Percentiles rank a stretch among this genome's conserved stretches.
phyloP scores from a whole-genome alignment of 2,113 vertebrate species.

The Gyps fulvus region DNA sequence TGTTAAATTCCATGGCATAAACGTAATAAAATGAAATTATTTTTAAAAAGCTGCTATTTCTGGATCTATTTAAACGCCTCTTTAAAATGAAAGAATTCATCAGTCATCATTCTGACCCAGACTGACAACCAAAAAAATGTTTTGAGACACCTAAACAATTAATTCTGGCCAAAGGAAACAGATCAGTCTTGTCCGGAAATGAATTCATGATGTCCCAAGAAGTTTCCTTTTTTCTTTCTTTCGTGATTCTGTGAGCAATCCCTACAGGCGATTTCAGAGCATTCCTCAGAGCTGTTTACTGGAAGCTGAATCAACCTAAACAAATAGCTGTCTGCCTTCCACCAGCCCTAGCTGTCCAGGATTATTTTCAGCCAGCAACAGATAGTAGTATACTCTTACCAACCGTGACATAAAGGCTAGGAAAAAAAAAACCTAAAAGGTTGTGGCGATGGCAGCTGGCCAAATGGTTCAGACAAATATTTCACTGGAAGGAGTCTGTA shows the following conservation, averaged over 20 bases:
- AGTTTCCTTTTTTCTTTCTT: not conserved
- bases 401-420: fast-evolving
- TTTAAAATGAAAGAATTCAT: not conserved
- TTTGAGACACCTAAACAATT: not conserved
- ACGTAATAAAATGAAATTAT: not conserved
- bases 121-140: fast-evolving
- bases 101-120: not conserved
- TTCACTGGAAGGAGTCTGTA: not conserved
- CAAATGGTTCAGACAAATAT: fast-evolving
- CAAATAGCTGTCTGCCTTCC: not conserved
- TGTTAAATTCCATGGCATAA: not conserved
- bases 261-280: not conserved
- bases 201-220: fast-evolving
- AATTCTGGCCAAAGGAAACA: not conserved
- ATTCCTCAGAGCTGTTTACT: not conserved
- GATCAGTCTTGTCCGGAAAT: not conserved
- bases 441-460: not conserved
- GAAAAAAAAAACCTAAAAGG: not conserved
- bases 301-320: not conserved
- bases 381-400: not conserved
- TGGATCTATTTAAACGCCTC: not conserved
- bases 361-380: not conserved
- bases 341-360: not conserved
- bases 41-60: not conserved
- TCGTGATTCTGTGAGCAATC: not conserved